A percentile compares a stretch with the other conserved stretches of the same genome.
Conservation (phyloP, 2,888 invertebrate species). For the Polydesmus complanatus region DNA sequence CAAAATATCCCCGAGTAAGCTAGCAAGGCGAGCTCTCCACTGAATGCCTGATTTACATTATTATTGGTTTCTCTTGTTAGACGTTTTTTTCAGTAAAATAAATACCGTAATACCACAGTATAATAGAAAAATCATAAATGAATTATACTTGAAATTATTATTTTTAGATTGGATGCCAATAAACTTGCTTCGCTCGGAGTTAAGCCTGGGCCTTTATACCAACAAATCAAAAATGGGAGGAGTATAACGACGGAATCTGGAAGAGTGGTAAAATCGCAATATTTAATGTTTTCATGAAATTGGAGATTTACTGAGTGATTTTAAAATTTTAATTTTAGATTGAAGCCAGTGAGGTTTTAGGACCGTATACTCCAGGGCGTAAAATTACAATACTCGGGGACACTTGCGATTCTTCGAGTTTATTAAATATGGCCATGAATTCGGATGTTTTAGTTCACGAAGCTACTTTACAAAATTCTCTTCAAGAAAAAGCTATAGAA, state of each 20-base stretch:
- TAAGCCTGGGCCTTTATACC: conserved; percentile 31
- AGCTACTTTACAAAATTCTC: conserved; percentile 31
- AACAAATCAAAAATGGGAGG: conserved; percentile 30
- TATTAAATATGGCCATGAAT: conserved; percentile 26
- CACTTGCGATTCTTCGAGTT: conserved; percentile 29
- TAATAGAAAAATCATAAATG: no score
- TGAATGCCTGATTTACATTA: no score
- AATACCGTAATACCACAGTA: no score
- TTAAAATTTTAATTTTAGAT: conserved; percentile 25
- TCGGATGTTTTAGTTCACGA: conserved; percentile 35
- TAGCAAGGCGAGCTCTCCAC: no score
- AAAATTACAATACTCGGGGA: conserved; percentile 34
- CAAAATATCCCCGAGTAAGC: no score
- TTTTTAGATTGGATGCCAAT: conserved; percentile 24
- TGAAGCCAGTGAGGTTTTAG: conserved; percentile 27
- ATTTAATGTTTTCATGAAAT: not conserved
- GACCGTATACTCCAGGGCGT: conserved; percentile 28
- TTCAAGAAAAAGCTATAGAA: conserved; percentile 29
- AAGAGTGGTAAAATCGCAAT: conserved; percentile 24
- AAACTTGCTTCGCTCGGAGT: conserved; percentile 28
- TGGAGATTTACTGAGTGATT: not conserved
- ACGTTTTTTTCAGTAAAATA: no score
- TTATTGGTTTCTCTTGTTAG: no score
- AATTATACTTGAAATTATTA: no score
- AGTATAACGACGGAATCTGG: conserved; percentile 28